These are phyloP conservation scores for Oscheius sp. DNA, from an alignment of 2,888 invertebrate genomes.

Conservation along the genomic window DNA sequence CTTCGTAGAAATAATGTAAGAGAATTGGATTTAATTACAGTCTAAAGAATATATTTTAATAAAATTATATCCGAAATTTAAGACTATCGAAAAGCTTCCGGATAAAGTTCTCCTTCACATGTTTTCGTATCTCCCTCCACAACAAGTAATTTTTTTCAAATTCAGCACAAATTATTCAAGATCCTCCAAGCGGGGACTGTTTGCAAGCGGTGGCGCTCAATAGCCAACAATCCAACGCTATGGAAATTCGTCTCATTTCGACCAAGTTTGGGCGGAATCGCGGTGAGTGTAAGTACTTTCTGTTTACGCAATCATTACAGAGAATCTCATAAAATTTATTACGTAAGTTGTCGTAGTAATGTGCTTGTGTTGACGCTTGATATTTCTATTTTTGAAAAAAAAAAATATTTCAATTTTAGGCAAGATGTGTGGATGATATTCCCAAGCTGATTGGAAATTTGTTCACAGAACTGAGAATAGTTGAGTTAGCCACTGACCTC, in stretches of 20 bases:
- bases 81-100: slow-evolving; percentile 79
- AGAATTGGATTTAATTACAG: not conserved
- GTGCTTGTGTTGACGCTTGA: not conserved
- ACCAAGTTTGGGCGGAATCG: slow-evolving; percentile 93
- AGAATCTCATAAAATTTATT: not conserved
- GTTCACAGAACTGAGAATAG: slow-evolving; percentile 87
- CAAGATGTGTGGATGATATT: slow-evolving; percentile 53
- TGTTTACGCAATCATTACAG: not conserved
- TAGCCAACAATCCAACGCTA: slow-evolving; percentile 91
- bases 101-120: slow-evolving; percentile 93
- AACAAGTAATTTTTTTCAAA: slow-evolving; percentile 27
- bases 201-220: slow-evolving; percentile 92
- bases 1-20: slow-evolving; percentile 24
- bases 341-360: not conserved
- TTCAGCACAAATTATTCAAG: slow-evolving; percentile 28
- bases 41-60: not conserved
- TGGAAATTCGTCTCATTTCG: slow-evolving; percentile 96
- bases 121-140: slow-evolving; percentile 71
- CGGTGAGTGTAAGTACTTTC: slow-evolving; percentile 75
- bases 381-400: not conserved
- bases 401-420: slow-evolving; percentile 49
- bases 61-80: slow-evolving; percentile 38
- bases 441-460: slow-evolving; percentile 71
- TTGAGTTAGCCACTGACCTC: slow-evolving; percentile 91
- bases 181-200: slow-evolving; percentile 78